phyloP scores from a whole-genome alignment of 2,113 vertebrate genomes.

The Prietella phreatophila region DNA sequence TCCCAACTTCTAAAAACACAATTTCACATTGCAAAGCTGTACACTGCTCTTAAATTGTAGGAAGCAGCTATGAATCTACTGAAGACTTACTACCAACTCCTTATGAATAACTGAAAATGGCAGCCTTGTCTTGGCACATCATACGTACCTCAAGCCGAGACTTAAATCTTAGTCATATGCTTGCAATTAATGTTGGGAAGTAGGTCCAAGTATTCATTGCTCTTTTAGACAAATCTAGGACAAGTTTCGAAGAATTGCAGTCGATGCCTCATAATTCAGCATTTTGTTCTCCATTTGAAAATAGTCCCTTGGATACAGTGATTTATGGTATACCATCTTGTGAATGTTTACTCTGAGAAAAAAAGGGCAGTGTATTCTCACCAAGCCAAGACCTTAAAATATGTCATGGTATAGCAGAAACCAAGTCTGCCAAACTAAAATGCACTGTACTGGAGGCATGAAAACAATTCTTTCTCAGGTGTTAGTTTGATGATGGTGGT shows the following conservation, averaged over 20 bases:
- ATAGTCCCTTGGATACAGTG: neutral
- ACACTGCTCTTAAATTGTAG: neutral
- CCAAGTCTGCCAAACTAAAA: slow-evolving; percentile 11
- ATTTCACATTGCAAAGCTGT: neutral
- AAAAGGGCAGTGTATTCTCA: neutral
- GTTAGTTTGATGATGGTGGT: neutral
- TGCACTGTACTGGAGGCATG: neutral
- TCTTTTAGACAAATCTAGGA: neutral
- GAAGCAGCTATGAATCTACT: neutral
- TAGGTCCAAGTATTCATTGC: neutral
- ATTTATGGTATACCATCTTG: neutral
- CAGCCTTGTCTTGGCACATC: neutral
- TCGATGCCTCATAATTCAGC: neutral
- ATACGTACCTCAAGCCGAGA: neutral
- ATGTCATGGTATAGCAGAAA: neutral
- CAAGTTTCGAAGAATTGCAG: neutral
- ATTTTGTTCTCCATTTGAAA: neutral
- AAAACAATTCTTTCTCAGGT: neutral
- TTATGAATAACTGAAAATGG: slow-evolving; percentile 4
- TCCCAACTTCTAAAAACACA: neutral
- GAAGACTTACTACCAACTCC: neutral
- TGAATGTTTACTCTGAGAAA: slow-evolving; percentile 7
- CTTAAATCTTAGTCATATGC: slow-evolving; percentile 16
- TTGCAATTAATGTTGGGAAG: neutral
- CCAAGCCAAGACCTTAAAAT: neutral